Conservation (phyloP, 2,888 invertebrate genomes). For the Phyto melanocephala region DNA sequence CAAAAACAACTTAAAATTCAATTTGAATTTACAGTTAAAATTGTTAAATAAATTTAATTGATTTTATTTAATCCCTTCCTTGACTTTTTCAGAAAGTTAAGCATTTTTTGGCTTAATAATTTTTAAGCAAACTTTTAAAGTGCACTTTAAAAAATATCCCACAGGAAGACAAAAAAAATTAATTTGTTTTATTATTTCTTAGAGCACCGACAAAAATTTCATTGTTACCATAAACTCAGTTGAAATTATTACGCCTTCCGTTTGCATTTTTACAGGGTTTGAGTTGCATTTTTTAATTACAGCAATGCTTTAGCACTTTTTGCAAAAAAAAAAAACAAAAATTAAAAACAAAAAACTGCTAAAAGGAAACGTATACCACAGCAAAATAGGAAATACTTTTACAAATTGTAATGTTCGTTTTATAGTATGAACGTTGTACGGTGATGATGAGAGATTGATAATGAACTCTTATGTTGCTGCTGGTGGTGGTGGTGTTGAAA, state of each 20-base stretch:
- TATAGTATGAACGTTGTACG: conserved; percentile 6
- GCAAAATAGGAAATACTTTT: conserved; percentile 43
- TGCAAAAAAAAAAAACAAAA: background rate
- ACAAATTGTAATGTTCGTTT: conserved; percentile 25
- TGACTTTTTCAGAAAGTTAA: no score
- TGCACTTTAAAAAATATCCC: no score
- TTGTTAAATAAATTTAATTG: no score
- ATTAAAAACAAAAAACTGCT: conserved; percentile 17
- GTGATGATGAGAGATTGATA: conserved; percentile 51
- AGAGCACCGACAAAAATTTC: conserved; percentile 15
- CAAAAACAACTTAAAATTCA: no score
- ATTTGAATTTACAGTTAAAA: no score
- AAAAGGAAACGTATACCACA: conserved; percentile 49
- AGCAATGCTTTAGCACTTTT: conserved; percentile 49
- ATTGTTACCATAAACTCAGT: conserved; percentile 47
- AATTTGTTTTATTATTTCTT: conserved; percentile 29
- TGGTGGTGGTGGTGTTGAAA: conserved; percentile 41
- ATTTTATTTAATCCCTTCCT: no score
- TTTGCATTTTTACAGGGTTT: conserved; percentile 19
- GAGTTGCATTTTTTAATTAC: conserved; percentile 58
- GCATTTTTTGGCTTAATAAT: background rate
- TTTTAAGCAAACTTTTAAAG: background rate
- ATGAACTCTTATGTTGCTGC: conserved; percentile 56
- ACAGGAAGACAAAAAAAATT: background rate
- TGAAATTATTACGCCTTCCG: conserved; percentile 56